Evolutionary conservation across 2,113 vertebrate genomes (phyloP), one percentile per base, ranked within the genome.

Genomic region (Triplophysa dalaica): DNA sequence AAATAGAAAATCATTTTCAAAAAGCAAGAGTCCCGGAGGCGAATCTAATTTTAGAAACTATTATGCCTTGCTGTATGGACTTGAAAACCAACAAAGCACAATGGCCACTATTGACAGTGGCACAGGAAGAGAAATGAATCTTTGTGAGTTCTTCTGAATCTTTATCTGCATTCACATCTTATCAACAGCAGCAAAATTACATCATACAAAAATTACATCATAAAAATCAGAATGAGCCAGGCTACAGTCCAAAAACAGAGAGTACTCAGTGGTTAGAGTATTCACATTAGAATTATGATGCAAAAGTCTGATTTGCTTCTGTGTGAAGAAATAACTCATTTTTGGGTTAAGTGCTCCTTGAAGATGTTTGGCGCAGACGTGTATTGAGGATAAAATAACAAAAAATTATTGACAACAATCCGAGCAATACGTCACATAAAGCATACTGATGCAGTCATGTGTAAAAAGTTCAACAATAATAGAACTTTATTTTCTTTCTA

Each of bases 1-100:
- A 22, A 56, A 83, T 54, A 74, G 56, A 33, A 78, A 77, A 81
- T 76, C 0, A 68, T 64, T 70, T 33, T n/a, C 60, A 70, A 75
- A 70, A 79, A 61, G 14, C 16, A 63, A 70, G n/a, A 38, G 70
- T 83, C 73, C 80, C 76, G 68, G 21, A 16, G 26, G 65, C 12
- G 24, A 64, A 24, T 65, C 72, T 48, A 81, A 77, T 67, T 68
- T 81, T 77, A 16, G 60, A 79, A 58, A 14, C 6, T 41, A 33
- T 60, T 52, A 60, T 61, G 29, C 70, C 17, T 29, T 68, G 2
- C 61, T 67, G 56, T 67, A 54, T 4, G 13, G 69, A 74, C 56
- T 66, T 67, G 48, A 19, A 81, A 16, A 16, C 48, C 22, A 16
- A 29, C 21, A 45, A 48, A 50, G 61, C 41, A 77, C 69, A 81